Evolutionary conservation across 2,797 vertebrate genomes (phyloP).

Genomic region (Heliangelus exortis): DNA sequence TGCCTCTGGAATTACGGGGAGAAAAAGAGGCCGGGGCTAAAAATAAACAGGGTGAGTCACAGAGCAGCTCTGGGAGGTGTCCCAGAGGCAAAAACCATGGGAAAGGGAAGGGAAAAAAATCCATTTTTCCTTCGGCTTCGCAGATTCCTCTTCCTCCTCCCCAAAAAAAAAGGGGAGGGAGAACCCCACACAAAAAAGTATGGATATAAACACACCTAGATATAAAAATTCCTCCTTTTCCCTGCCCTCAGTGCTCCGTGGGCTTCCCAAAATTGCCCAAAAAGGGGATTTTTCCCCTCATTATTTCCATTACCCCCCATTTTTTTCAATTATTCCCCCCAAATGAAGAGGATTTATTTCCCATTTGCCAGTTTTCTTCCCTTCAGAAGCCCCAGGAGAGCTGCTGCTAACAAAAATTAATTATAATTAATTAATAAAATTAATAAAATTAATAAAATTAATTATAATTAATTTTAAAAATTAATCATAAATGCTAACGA

Average conservation of each 20-base stretch:
- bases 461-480: too few relatives aligned
- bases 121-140: neutral
- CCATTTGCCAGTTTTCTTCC: neutral
- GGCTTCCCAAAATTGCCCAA: neutral
- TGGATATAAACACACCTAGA: too few relatives aligned
- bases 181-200: too few relatives aligned
- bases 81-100: rapidly evolving
- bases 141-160: neutral
- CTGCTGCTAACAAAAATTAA: neutral
- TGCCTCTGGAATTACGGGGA: neutral
- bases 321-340: too few relatives aligned
- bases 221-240: rapidly evolving
- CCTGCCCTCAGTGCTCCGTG: neutral
- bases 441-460: too few relatives aligned
- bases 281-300: rapidly evolving
- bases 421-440: too few relatives aligned
- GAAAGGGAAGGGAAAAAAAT: neutral
- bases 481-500: neutral
- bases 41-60: slow-evolving; percentile 14
- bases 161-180: neutral
- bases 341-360: neutral
- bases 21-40: slow-evolving; percentile 32
- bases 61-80: neutral
- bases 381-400: neutral
- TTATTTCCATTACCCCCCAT: neutral